phyloP scores from a whole-genome alignment of 1,140 invertebrate species.

The Drosophila santomea region DNA sequence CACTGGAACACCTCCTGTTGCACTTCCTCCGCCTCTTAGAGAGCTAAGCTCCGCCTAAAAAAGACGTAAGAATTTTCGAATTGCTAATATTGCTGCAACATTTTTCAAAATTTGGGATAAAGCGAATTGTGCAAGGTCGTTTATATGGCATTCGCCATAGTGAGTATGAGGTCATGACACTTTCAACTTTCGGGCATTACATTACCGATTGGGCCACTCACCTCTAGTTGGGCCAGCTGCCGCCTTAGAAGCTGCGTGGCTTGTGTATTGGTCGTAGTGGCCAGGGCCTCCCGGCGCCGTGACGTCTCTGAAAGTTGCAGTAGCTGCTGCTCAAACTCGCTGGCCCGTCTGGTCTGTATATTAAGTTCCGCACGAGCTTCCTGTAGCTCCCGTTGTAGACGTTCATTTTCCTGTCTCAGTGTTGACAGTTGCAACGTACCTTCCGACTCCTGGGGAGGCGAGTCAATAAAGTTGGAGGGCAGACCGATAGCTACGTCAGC shows the following conservation, averaged over 20 bases:
- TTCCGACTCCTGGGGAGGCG: constrained; percentile 74
- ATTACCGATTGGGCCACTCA: constrained; percentile 49
- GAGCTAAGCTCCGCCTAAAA: constrained; percentile 79
- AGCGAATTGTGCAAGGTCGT: too few species aligned
- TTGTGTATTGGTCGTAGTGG: constrained; percentile 85
- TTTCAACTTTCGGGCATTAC: too few species aligned
- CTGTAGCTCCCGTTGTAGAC: constrained; percentile 86
- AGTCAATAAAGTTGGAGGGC: constrained; percentile 75
- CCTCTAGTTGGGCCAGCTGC: constrained; percentile 87
- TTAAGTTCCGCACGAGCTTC: constrained; percentile 85
- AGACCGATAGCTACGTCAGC: constrained; percentile 85
- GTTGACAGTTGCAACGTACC: constrained; percentile 63
- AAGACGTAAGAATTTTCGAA: too few species aligned
- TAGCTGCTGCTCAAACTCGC: constrained; percentile 86
- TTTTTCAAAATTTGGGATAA: too few species aligned
- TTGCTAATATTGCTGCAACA: too few species aligned
- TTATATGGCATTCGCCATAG: too few species aligned
- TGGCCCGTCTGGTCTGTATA: constrained; percentile 86
- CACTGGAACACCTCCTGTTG: constrained; percentile 41
- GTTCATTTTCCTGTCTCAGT: constrained; percentile 86
- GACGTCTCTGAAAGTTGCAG: constrained; percentile 81
- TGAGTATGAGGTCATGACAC: too few species aligned
- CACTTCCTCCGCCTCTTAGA: constrained; percentile 84
- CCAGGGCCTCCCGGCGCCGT: constrained; percentile 79
- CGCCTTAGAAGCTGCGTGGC: constrained; percentile 86